Base-by-base conservation (phyloP, 1,140 invertebrate genomes). In the Epicauta chinensis region DNA sequence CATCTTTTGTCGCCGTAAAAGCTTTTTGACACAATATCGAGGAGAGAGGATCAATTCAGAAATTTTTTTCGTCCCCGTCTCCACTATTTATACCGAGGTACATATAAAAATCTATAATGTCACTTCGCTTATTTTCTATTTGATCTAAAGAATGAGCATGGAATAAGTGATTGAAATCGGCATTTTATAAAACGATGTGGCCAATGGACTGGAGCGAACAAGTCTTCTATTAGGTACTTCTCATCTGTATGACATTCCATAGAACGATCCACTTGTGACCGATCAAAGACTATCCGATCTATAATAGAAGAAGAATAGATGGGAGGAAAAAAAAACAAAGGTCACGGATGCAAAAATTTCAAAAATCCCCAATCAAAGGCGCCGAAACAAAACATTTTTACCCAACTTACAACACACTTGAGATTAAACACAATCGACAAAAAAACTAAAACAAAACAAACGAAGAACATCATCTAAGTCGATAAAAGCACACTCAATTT, bases 1-100 rank as follows among this genome's bases (percentile, higher is more conserved):
- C 61, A 59, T 61, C 64, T 62, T 62, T 68, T 68, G 66, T 68
- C 65, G 63, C 62, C 51, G 51, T 68, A 67, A 68, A 67, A 68
- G 66, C 66, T 68, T 68, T 68, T 67, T 68, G 66, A 68, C 66
- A 65, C 64, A 67, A 62, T 61, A 47, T 48, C 52, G 54, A 57
- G 54, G 56, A 23, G 23, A 23, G 23, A 23, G 23, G 23, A 23
- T 23, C 23, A 23, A 23, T 23, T 23, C 23, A 5, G 4, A 5
- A 53, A 63, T 62, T 64, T 65, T 59, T 64, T 55, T 44, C 39
- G 54, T 55, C 46, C n/a, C n/a, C n/a, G n/a, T n/a, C n/a, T n/a
- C n/a, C n/a, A n/a, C n/a, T n/a, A n/a, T n/a, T n/a, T n/a, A n/a
- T n/a, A n/a, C n/a, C n/a, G n/a, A n/a, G n/a, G n/a, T n/a, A n/a